phyloP scores from a whole-genome alignment of 2,797 vertebrate genomes.

The Catamblyrhynchus diadema region DNA sequence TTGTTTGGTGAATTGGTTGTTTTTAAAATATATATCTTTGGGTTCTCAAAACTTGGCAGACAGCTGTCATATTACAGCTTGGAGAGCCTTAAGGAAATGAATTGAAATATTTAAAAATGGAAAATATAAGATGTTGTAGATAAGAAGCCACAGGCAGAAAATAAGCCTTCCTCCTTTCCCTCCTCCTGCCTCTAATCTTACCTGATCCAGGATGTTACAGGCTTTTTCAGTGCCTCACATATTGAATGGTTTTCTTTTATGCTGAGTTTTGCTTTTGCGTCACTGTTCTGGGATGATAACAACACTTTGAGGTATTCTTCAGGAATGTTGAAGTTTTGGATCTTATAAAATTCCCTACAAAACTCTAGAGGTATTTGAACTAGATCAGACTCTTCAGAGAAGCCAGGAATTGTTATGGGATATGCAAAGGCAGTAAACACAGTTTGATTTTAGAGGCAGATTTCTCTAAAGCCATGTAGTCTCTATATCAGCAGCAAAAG shows the following conservation, averaged over 20 bases:
- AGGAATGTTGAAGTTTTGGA: background rate
- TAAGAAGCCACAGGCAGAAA: background rate
- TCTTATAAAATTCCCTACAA: background rate
- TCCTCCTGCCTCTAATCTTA: background rate
- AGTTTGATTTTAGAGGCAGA: background rate
- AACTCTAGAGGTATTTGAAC: background rate
- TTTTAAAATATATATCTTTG: background rate
- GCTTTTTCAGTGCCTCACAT: background rate
- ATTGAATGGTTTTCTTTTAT: background rate
- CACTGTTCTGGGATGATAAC: background rate
- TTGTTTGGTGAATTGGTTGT: background rate
- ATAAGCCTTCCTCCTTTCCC: background rate
- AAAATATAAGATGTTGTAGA: conserved; percentile 2
- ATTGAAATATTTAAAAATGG: background rate
- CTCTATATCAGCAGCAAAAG: background rate
- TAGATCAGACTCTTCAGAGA: background rate
- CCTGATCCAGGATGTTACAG: background rate
- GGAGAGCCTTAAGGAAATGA: background rate
- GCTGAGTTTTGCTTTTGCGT: background rate
- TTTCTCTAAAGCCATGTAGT: background rate
- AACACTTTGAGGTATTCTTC: background rate
- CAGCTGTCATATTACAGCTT: background rate
- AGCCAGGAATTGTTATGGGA: background rate
- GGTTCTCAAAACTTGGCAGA: conserved; percentile 1
- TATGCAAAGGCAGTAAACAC: background rate